These are phyloP conservation scores for Eurytemora carolleeae DNA, from an alignment of 1,140 invertebrate genomes.

Conservation along the genomic window DNA sequence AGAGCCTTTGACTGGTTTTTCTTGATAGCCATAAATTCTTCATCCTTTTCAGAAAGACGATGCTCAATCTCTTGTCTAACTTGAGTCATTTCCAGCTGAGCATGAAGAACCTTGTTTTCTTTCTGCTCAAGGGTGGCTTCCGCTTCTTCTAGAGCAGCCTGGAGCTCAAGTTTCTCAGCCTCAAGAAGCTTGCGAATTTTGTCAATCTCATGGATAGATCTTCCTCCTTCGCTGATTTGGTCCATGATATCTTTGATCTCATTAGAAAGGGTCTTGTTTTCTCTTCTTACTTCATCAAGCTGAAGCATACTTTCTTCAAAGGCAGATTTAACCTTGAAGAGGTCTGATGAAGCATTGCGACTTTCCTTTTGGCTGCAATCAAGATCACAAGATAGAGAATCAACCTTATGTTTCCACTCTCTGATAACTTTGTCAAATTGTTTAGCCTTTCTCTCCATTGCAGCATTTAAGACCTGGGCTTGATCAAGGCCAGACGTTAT, in stretches of 20 bases:
- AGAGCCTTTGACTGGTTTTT: conserved; percentile 98
- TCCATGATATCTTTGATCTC: conserved; percentile 64
- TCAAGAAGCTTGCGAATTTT: conserved; percentile 37
- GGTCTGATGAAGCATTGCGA: conserved; percentile 95
- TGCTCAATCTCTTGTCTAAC: conserved; percentile 51
- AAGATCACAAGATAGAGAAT: conserved; percentile 85
- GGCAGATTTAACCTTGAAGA: conserved; percentile 93
- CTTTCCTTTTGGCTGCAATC: conserved; percentile 97
- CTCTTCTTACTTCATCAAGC: conserved; percentile 85
- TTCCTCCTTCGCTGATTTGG: conserved; percentile 27
- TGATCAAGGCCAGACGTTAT: conserved; percentile 31
- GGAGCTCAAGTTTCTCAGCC: conserved; percentile 42
- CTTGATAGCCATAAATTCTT: conserved; percentile 42
- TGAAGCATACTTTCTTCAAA: conserved; percentile 95
- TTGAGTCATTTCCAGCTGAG: conserved; percentile 30
- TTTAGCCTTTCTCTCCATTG: conserved; percentile 96
- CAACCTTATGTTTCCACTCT: conserved; percentile 99
- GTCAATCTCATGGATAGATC: conserved; percentile 35
- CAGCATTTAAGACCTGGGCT: conserved; percentile 27
- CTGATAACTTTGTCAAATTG: conserved; percentile 89
- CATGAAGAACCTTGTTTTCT: conserved; percentile 34
- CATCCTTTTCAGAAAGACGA: conserved; percentile 34
- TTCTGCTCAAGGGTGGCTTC: conserved; percentile 40
- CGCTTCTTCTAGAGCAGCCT: conserved; percentile 40
- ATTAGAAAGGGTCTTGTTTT: conserved; percentile 96